Evolutionary conservation across 1,140 invertebrate species (phyloP).

Genomic region (Drosophila carrolli): DNA sequence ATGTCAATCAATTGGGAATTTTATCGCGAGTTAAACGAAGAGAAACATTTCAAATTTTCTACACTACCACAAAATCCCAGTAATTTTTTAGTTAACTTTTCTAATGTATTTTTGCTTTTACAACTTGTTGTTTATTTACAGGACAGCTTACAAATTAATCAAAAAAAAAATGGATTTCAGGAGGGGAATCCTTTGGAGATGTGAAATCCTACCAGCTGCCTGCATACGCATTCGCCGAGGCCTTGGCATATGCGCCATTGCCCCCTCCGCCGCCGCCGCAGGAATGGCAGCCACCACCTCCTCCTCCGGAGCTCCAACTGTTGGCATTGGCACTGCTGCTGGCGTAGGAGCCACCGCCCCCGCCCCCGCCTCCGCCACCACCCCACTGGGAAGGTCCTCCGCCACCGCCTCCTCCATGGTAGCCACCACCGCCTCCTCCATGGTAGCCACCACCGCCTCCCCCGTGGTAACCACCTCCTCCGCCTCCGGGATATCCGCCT

Average conservation of each 20-base stretch:
- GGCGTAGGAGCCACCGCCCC: constrained; percentile 44
- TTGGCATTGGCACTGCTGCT: constrained; percentile 71
- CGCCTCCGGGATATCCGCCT: constrained; percentile 19
- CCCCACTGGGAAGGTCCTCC: constrained; percentile 28
- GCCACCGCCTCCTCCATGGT: constrained; percentile 24
- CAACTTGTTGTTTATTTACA: neutral
- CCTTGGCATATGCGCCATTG: constrained; percentile 58
- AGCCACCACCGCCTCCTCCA: constrained; percentile 14
- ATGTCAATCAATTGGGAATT: too few species aligned
- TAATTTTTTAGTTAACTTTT: too few species aligned
- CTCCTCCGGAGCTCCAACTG: constrained; percentile 55
- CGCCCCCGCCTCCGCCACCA: constrained; percentile 33
- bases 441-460: constrained; percentile 35
- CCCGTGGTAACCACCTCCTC: constrained; percentile 21
- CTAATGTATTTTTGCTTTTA: neutral
- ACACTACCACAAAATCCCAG: too few species aligned
- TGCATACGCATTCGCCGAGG: constrained; percentile 60
- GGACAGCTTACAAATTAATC: neutral
- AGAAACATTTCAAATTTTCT: too few species aligned
- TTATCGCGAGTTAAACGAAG: too few species aligned
- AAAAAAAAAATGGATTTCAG: neutral
- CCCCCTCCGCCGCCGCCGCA: constrained; percentile 31
- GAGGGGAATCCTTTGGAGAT: neutral
- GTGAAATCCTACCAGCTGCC: constrained; percentile 47
- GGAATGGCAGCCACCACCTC: constrained; percentile 34